Evolutionary conservation across 2,888 invertebrate species (phyloP), one percentile per base, ranked within the genome.

Genomic region (Agriopis aurantiaria): DNA sequence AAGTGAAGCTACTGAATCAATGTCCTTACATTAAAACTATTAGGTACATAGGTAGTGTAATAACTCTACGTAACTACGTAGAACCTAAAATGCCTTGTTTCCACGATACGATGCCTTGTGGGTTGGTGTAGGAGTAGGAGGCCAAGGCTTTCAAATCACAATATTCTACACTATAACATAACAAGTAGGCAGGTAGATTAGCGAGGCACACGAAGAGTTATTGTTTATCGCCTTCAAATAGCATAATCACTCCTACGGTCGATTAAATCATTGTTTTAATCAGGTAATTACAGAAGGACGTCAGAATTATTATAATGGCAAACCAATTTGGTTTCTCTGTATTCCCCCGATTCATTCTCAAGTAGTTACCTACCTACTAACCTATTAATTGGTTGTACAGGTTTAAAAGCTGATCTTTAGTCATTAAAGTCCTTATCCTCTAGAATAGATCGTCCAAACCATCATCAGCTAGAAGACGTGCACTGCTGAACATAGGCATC

Each of bases 191-290:
- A 46, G 58, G 46, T 23, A 58, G 46, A 14, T 45, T 17, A 58
- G 12, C 1, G 8, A 46, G 4, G 46, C 46, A 58, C 23, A 62
- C 43, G n/a, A 48, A 43, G 52, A 69, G 41, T 55, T 64, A 69
- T 64, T 59, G 33, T 59, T 23, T 53, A 56, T 49, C 59, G 62
- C 65, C 66, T 53, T 63, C 70, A 17, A 40, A 58, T 58, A 45
- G 11, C 2, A 63, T 60, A 56, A 60, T 60, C 11, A 53, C 53
- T 66, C 62, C 63, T 55, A 70, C 55, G 43, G 17, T 49, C 59
- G 41, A 63, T 67, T 63, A 63, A 59, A 63, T 70, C 63, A 59
- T 65, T 67, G 70, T 63, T 65, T 62, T 58, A 49, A 66, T 61
- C 33, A 48, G 8, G 17, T n/a, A 53, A 33, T 33, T 17, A 61